Percentiles rank a stretch among this genome's conserved stretches.
phyloP scores from a whole-genome alignment of 2,888 invertebrate genomes.

The Thera britannica region DNA sequence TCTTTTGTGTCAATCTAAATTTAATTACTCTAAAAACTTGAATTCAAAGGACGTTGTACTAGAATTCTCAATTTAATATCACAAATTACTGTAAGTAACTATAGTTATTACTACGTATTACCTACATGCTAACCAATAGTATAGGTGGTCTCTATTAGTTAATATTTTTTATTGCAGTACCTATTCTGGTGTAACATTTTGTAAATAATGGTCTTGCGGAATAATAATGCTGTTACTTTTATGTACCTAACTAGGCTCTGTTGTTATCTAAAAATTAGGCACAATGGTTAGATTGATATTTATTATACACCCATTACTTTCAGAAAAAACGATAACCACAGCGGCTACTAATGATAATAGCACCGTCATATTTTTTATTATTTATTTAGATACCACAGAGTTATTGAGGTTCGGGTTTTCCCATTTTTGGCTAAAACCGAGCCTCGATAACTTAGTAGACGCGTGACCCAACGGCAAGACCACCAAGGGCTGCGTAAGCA shows the following conservation, averaged over 20 bases:
- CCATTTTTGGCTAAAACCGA: no score
- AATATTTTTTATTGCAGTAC: slow-evolving; percentile 54
- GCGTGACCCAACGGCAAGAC: no score
- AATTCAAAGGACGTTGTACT: slow-evolving; percentile 80
- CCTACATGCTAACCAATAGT: slow-evolving; percentile 65
- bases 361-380: no score
- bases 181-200: slow-evolving; percentile 9
- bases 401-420: no score
- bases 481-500: no score
- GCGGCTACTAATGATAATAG: no score
- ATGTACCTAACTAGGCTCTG: slow-evolving; percentile 30
- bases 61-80: slow-evolving; percentile 79
- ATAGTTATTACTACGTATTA: slow-evolving; percentile 68
- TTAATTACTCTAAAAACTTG: slow-evolving; percentile 72
- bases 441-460: no score
- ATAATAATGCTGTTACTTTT: slow-evolving; percentile 14
- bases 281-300: slow-evolving; percentile 58
- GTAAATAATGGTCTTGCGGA: slow-evolving; percentile 8
- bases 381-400: no score
- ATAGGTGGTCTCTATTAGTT: slow-evolving; percentile 40
- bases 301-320: not conserved
- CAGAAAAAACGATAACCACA: no score
- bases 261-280: slow-evolving; percentile 64
- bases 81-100: slow-evolving; percentile 71
- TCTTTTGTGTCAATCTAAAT: slow-evolving; percentile 76